Base-by-base conservation (phyloP, 2,888 invertebrate genomes). In the Seira sanloemensis region DNA sequence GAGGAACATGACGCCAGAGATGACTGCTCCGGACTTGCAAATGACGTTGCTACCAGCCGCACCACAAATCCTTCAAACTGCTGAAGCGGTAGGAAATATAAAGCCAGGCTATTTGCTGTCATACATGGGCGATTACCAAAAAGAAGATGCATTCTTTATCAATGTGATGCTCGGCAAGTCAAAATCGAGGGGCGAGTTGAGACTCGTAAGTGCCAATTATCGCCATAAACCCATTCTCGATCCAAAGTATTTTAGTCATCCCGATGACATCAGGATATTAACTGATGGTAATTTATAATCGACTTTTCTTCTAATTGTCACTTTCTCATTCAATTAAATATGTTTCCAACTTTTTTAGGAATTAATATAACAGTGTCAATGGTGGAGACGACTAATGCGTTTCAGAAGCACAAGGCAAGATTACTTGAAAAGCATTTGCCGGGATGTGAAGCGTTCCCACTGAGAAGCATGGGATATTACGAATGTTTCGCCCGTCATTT, bases 171-270 rank as follows among this genome's bases (percentile, higher is more conserved):
- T 86, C 0, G 84, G 67, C 9, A 76, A 84, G 24, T 78, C 75
- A 0, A 66, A 84, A 27, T 79, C 79, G 0, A 68, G 54, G 5
- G 88, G 88, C 1, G 73, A 83, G 26, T 74, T 88, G 2, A 76
- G 65, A 19, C 58, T 88, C 1, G 71, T 66, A 2, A 86, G 78
- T 50, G 19, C n/a, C 4, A 72, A 86, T 74, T 85, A 86, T n/a
- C 50, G 19, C 9, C 77, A 78, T 0, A 77, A 74, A 2, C 84
- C 84, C 9, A 46, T 84, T 21, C 46, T 88, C 2, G 77, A 88
- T 25, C 87, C 88, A 9, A 84, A 71, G 25, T 88, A 86, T 58
- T 86, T 83, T 12, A 66, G 46, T 46, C 78, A 88, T 82, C 87
- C 85, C 0, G 81, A 84, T 27, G 88, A 88, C 27, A 68, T 88